Evolutionary conservation across 2,797 vertebrate genomes (phyloP).

Genomic region (Lagothrix lagotricha): DNA sequence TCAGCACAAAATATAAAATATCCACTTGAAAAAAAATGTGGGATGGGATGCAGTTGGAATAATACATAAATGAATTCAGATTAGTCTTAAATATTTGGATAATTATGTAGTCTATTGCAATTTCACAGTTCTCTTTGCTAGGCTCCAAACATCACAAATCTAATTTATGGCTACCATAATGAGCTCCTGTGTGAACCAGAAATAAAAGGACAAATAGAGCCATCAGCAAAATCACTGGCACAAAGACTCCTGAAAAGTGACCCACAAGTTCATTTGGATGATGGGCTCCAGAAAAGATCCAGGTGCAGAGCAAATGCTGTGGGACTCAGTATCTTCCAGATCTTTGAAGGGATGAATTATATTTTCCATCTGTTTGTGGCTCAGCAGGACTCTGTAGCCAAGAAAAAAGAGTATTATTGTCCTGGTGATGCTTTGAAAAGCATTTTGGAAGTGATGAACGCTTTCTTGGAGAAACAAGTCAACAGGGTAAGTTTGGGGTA

Average conservation of each 20-base stretch:
- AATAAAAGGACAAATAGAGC: neutral
- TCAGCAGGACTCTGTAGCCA: neutral
- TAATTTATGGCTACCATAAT: neutral
- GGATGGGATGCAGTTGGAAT: neutral
- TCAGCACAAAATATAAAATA: neutral
- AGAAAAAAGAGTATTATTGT: neutral
- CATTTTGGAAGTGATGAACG: neutral
- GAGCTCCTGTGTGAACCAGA: neutral
- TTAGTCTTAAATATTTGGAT: neutral
- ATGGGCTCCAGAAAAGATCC: neutral
- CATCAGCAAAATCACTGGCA: neutral
- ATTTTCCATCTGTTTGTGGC: neutral
- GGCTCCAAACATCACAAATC: neutral
- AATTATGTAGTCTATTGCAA: neutral
- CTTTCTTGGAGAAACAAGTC: neutral
- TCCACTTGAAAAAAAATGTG: neutral
- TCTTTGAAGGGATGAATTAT: neutral
- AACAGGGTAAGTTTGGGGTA: neutral
- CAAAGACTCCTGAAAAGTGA: neutral
- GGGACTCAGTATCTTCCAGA: neutral
- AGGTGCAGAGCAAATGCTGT: neutral
- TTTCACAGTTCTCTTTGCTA: neutral
- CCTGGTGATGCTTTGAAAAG: neutral
- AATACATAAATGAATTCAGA: neutral
- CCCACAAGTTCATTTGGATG: neutral